These are phyloP conservation scores for Drosophila pruinosa DNA, from an alignment of 1,140 invertebrate species.

Conservation along the genomic window DNA sequence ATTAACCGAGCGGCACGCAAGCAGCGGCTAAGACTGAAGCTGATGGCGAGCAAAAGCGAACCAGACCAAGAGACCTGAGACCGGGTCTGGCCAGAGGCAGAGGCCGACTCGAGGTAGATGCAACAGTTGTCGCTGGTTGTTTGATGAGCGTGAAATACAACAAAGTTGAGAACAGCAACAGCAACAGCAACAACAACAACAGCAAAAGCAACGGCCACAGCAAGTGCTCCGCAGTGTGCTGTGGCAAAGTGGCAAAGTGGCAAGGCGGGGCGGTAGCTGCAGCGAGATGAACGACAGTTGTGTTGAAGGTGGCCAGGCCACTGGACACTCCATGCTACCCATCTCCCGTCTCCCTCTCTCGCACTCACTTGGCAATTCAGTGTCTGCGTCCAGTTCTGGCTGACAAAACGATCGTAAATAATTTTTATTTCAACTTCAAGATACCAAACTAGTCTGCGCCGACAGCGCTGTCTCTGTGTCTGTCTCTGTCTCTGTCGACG, in stretches of 20 bases:
- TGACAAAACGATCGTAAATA: constrained; percentile 81
- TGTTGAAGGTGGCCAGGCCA: constrained; percentile 49
- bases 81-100: neutral
- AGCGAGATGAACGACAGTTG: constrained; percentile 47
- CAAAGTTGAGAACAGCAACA: constrained; percentile 62
- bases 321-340: constrained; percentile 20
- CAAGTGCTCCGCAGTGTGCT: constrained; percentile 20
- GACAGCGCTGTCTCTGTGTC: too few species aligned
- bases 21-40: constrained; percentile 10
- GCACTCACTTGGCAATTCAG: neutral
- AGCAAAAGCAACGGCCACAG: constrained; percentile 47
- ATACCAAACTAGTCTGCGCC: constrained; percentile 71
- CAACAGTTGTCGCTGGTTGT: constrained; percentile 72
- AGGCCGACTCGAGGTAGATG: constrained; percentile 30
- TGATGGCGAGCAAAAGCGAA: constrained; percentile 12
- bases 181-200: constrained; percentile 25
- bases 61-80: constrained; percentile 38
- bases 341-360: neutral
- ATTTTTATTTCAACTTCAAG: constrained; percentile 79
- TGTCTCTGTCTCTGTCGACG: too few species aligned
- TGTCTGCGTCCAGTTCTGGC: constrained; percentile 63
- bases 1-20: constrained; percentile 74
- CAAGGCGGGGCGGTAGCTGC: constrained; percentile 10
- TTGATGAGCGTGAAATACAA: constrained; percentile 79
- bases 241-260: constrained; percentile 28